These are phyloP conservation scores for Polydrusus pterygomalis DNA, from an alignment of 2,888 invertebrate genomes.

Conservation along the genomic window DNA sequence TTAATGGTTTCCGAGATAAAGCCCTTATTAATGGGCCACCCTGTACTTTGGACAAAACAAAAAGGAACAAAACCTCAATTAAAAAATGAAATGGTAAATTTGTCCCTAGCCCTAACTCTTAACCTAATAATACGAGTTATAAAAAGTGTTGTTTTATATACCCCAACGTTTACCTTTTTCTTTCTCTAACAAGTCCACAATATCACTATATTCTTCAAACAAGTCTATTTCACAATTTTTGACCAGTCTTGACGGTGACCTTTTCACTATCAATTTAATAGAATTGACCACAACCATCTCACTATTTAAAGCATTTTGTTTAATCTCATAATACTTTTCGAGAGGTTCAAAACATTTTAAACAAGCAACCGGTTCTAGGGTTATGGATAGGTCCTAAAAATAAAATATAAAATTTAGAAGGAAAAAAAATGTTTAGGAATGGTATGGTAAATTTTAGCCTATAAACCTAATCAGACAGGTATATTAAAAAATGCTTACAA, in stretches of 20 bases:
- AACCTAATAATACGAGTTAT: no score
- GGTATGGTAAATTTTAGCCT: no score
- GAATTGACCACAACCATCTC: conserved; percentile 43
- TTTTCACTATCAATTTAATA: conserved; percentile 32
- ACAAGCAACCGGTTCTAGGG: conserved; percentile 41
- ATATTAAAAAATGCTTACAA: conserved; percentile 30
- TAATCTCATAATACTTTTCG: conserved; percentile 34
- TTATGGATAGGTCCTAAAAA: conserved; percentile 45
- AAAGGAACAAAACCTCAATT: no score
- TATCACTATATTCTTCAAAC: conserved; percentile 44
- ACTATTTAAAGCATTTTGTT: conserved; percentile 33
- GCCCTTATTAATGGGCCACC: no score
- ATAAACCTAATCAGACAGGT: no score
- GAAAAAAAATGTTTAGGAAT: no score
- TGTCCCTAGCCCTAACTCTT: no score
- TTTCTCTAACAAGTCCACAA: conserved; percentile 29
- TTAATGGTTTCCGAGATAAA: no score
- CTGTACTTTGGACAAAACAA: no score
- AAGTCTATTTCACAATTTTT: conserved; percentile 38
- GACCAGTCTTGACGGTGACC: conserved; percentile 26
- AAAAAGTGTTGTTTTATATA: no score
- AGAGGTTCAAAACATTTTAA: conserved; percentile 43
- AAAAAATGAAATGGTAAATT: no score
- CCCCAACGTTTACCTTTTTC: background rate
- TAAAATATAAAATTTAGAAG: no score